Conservation (phyloP, 1,140 invertebrate genomes). For the Belonocnema kinseyi region DNA sequence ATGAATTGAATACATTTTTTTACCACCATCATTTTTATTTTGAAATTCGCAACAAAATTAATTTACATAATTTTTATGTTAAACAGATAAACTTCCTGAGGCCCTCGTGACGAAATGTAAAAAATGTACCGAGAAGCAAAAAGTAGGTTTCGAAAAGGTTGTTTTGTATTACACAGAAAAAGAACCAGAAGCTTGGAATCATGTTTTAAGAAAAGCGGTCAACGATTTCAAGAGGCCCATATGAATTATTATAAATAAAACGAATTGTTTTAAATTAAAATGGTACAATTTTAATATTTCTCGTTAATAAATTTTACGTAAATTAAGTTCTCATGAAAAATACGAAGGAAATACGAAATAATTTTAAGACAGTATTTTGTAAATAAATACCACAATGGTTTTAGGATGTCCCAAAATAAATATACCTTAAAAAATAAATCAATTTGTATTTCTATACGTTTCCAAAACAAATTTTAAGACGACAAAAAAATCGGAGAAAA, state of each 20-base stretch:
- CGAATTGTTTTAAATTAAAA: not conserved
- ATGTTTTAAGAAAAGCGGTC: conserved; percentile 44
- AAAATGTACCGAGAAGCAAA: conserved; percentile 58
- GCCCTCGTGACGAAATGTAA: conserved; percentile 57
- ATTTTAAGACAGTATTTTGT: not conserved
- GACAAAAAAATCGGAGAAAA: too few relatives aligned
- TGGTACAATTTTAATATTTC: not conserved
- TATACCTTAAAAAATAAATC: too few relatives aligned
- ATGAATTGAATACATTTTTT: too few relatives aligned
- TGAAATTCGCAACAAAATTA: too few relatives aligned
- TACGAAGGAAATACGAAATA: too few relatives aligned
- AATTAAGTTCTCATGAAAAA: too few relatives aligned
- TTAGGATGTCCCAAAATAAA: too few relatives aligned
- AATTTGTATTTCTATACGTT: too few relatives aligned
- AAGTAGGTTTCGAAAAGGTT: conserved; percentile 50
- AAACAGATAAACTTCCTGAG: conserved; percentile 54
- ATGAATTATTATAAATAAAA: not conserved
- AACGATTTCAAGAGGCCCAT: conserved; percentile 34
- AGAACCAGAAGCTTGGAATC: conserved; percentile 54
- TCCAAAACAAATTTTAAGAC: too few relatives aligned
- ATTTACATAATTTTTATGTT: conserved; percentile 25
- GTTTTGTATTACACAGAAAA: conserved; percentile 56
- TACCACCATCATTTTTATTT: too few relatives aligned
- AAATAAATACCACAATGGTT: not conserved
- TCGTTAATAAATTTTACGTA: not conserved